phyloP scores from a whole-genome alignment of 1,140 invertebrate genomes.

The Cyphomyrmex costatus region DNA sequence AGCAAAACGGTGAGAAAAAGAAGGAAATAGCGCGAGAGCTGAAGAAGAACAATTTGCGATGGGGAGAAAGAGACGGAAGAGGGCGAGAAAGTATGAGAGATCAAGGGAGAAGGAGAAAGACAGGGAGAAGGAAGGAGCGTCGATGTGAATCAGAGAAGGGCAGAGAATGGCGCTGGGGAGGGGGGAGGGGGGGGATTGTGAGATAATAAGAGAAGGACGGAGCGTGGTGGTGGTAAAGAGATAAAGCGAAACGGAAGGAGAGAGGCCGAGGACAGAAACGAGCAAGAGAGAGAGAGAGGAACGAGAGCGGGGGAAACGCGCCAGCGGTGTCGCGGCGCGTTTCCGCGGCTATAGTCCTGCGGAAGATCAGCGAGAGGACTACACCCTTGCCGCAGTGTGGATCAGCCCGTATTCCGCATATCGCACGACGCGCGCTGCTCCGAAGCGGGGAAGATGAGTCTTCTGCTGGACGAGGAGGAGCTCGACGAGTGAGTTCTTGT shows the following conservation, averaged over 20 bases:
- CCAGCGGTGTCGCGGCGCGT: constrained; percentile 50
- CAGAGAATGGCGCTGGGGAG: not conserved
- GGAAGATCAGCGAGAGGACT: constrained; percentile 71
- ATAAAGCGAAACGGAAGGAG: not conserved
- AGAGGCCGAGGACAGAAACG: not conserved
- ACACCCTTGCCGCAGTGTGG: constrained; percentile 52
- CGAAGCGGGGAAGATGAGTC: constrained; percentile 74
- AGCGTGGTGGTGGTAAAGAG: not conserved
- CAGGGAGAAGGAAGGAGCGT: not conserved
- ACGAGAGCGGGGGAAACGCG: constrained; percentile 21
- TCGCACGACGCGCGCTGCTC: constrained; percentile 22
- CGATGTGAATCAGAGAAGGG: not conserved
- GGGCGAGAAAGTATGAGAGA: not conserved
- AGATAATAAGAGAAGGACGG: constrained; percentile 11
- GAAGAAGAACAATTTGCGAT: not conserved
- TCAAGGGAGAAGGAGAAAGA: not conserved
- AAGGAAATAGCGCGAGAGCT: constrained; percentile 20
- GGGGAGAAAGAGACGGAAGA: not conserved
- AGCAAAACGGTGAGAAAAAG: not conserved
- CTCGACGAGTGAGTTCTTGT: constrained; percentile 80
- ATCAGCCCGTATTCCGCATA: not conserved
- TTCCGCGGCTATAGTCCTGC: constrained; percentile 65
- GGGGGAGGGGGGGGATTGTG: not conserved
- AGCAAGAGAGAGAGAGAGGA: not conserved
- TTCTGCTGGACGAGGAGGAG: constrained; percentile 80